Conservation (phyloP, 2,797 vertebrate species). For the Chaetophractus vellerosus region DNA sequence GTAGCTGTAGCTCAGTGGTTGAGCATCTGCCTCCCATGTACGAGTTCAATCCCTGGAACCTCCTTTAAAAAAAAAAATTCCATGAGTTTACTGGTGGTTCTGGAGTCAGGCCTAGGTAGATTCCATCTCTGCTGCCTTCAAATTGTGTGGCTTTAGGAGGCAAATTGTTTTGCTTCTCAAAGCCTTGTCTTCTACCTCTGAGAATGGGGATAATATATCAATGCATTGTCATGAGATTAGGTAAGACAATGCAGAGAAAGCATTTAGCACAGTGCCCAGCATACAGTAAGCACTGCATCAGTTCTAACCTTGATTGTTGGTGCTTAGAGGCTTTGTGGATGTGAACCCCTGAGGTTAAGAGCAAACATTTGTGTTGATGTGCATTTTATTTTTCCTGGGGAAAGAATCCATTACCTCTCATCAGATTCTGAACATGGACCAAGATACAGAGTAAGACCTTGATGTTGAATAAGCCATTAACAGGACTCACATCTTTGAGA, state of each 20-base stretch:
- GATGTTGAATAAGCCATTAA: not conserved
- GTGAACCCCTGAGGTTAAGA: not conserved
- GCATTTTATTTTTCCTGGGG: not conserved
- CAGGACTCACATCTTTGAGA: not conserved
- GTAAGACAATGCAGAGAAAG: not conserved
- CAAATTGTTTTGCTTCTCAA: not conserved
- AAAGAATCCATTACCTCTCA: not conserved
- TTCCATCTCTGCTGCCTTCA: constrained; percentile 6
- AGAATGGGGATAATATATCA: not conserved
- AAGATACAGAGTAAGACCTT: not conserved
- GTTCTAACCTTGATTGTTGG: not conserved
- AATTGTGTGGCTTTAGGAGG: not conserved
- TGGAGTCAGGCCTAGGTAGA: not conserved
- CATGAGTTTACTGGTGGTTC: not conserved
- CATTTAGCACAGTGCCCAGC: not conserved
- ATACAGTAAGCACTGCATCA: not conserved
- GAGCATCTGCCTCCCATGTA: too few species aligned
- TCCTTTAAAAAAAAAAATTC: not conserved
- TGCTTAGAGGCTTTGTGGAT: not conserved
- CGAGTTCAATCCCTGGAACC: too few species aligned
- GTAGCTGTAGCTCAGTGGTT: too few species aligned
- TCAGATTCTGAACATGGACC: not conserved
- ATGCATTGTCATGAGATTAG: not conserved
- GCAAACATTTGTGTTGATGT: not conserved
- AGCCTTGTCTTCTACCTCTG: constrained; percentile 8